Base-by-base conservation (phyloP, 2,797 vertebrate species). In the Malurus leucopterus region DNA sequence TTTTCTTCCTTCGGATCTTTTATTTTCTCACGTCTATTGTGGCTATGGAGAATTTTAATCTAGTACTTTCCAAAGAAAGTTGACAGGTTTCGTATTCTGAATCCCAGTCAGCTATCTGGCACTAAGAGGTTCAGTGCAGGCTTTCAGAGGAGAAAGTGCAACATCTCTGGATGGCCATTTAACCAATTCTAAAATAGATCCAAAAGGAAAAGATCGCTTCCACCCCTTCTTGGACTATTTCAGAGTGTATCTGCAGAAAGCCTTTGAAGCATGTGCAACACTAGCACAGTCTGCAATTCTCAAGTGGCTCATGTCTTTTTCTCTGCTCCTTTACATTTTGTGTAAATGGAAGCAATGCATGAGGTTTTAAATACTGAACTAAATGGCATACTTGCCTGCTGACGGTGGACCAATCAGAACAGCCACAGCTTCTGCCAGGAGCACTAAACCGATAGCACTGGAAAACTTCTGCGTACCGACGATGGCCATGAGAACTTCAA, bases 401-500 rank as follows among this genome's bases (percentile, higher is more conserved):
- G 98, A 97, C 2, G 99, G 99, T 11, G 99, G 99, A 11, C 99
- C 99, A 29, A 99, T 96, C 32, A 99, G 97, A 91, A 99, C 99
- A 22, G 99, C 98, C 18, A 98, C 40, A n/a, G 99, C 98, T 95
- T 99, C 99, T 74, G 98, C 96, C 82, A 99, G 96, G 84, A 99
- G 97, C 63, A 99, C 99, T 44, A 99, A 97, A 57, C 99, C 99
- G 0, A 99, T 99, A 86, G 99, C 99, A 19, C 99, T 99, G 96
- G 99, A 97, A 96, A 99, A 99, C 94, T 97, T 98, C 61, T 98
- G 96, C 1, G 99, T 99, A 22, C 99, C 99, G 67, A 99, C 98
- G 7, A 99, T 98, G 20, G 98, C 90, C 99, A 99, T 99, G 86
- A 99, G 98, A 78, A 99, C 99, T 96, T 99, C 99, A 76, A 99